These are phyloP conservation scores for Diarsia rubi DNA, from an alignment of 2,888 invertebrate species.

Conservation along the genomic window DNA sequence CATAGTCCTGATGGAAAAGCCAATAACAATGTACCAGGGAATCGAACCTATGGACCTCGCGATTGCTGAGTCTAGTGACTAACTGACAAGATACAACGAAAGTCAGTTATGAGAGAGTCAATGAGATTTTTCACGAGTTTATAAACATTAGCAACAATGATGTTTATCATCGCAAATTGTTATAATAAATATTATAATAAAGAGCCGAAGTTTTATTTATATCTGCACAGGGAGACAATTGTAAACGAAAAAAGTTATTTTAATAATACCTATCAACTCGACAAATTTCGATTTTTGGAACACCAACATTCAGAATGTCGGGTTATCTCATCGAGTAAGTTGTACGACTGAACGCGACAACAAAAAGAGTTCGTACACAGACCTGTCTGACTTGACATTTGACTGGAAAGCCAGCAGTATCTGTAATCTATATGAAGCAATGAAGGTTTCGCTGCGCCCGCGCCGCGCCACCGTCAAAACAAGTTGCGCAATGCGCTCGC, in stretches of 20 bases:
- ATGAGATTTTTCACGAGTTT: constrained; percentile 30
- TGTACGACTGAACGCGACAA: constrained; percentile 20
- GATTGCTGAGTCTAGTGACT: too few relatives aligned
- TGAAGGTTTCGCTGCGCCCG: constrained; percentile 71
- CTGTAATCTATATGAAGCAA: constrained; percentile 74
- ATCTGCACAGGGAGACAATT: background rate
- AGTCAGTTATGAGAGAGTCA: too few relatives aligned
- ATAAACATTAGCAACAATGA: constrained; percentile 35
- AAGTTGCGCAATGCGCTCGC: constrained; percentile 84
- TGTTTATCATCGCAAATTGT: constrained; percentile 8
- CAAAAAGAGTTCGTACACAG: constrained; percentile 55
- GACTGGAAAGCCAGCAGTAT: constrained; percentile 66
- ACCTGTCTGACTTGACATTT: constrained; percentile 60
- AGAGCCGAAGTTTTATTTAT: background rate
- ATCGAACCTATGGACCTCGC: too few relatives aligned
- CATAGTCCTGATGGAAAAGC: too few relatives aligned
- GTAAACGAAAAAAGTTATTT: background rate
- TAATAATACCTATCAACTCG: background rate
- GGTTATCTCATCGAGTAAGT: constrained; percentile 10
- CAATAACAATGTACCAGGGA: too few relatives aligned
- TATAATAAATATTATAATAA: constrained; percentile 27
- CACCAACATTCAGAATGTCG: constrained; percentile 1
- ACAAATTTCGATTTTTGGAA: background rate
- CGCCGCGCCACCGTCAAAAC: constrained; percentile 78
- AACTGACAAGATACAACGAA: too few relatives aligned